Percentiles rank a stretch among this genome's conserved stretches.
Evolutionary conservation across 2,113 vertebrate species (phyloP).

Genomic region (Xenopus borealis): DNA sequence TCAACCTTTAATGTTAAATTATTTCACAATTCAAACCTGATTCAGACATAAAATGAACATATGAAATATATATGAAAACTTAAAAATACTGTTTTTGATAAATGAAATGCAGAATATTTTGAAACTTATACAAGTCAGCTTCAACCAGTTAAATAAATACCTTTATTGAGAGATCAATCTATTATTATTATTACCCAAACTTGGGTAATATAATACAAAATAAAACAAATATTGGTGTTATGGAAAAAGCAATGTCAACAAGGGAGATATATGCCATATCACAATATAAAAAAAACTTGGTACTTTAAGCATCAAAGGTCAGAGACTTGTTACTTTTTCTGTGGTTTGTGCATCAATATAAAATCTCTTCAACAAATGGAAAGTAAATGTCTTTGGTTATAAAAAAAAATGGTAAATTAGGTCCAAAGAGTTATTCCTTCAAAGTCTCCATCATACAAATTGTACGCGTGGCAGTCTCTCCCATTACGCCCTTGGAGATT

Average conservation of each 20-base stretch:
- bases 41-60: too few species aligned
- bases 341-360: constrained; percentile 63
- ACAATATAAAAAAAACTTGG: constrained; percentile 61
- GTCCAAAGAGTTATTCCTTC: constrained; percentile 81
- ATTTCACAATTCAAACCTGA: too few species aligned
- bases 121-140: too few species aligned
- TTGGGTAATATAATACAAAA: too few species aligned
- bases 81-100: too few species aligned
- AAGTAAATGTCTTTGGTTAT: constrained; percentile 69
- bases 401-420: constrained; percentile 80
- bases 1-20: too few species aligned
- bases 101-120: too few species aligned
- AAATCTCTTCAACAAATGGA: constrained; percentile 63
- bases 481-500: constrained; percentile 90
- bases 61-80: too few species aligned
- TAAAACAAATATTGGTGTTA: constrained; percentile 68
- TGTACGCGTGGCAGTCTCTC: constrained; percentile 85
- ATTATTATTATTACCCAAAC: too few species aligned
- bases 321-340: constrained; percentile 62
- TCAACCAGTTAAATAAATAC: too few species aligned
- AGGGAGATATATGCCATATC: constrained; percentile 59
- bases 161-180: too few species aligned
- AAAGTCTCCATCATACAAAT: constrained; percentile 72
- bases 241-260: constrained; percentile 56
- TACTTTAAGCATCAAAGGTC: constrained; percentile 62